These are phyloP conservation scores for Semaprochilodus insignis DNA, from an alignment of 2,797 vertebrate species.

Conservation along the genomic window DNA sequence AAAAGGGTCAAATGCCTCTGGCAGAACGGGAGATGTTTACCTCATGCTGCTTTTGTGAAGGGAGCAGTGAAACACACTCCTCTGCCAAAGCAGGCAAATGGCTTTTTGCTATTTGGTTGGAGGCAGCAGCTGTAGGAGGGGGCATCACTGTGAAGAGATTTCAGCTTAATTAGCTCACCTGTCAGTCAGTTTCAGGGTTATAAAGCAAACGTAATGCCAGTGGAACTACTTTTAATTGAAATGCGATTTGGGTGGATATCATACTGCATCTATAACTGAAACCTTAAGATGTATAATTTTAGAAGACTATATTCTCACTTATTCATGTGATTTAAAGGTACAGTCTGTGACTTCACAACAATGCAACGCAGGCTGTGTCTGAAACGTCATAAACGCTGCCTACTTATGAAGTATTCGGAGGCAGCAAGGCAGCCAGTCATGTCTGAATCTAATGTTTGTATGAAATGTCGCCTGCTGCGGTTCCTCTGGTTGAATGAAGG, in stretches of 20 bases:
- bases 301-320: not conserved
- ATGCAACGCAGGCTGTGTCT: no score
- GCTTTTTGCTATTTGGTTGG: not conserved
- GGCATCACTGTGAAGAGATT: not conserved
- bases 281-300: not conserved
- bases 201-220: not conserved
- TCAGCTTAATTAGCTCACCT: slow-evolving; percentile 14
- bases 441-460: no score
- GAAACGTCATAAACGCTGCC: no score
- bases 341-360: no score
- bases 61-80: not conserved
- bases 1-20: slow-evolving; percentile 48
- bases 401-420: no score
- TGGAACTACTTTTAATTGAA: not conserved
- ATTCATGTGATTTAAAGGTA: no score
- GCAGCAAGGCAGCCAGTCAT: no score
- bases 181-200: not conserved
- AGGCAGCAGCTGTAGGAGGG: not conserved
- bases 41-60: slow-evolving; percentile 14
- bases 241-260: not conserved
- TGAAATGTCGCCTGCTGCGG: no score
- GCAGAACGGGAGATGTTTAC: slow-evolving; percentile 43
- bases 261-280: not conserved
- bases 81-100: slow-evolving; percentile 15
- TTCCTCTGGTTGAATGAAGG: no score